Percentiles rank a stretch among this genome's conserved stretches.
These are phyloP conservation scores for Nicator chloris DNA, from an alignment of 2,113 vertebrate species.

Conservation along the genomic window DNA sequence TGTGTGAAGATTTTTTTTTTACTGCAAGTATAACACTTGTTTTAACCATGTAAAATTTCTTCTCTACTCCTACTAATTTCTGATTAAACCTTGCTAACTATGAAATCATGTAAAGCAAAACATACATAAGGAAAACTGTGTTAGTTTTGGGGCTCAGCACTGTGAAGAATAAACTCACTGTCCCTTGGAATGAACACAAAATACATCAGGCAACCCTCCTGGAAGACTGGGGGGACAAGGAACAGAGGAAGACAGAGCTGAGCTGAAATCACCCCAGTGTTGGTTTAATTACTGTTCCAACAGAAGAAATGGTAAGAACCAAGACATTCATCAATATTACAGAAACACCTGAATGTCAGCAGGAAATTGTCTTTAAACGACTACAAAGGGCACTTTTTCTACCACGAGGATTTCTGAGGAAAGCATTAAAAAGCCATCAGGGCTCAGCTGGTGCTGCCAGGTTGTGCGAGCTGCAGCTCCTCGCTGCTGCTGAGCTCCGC, in stretches of 20 bases:
- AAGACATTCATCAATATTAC: constrained; percentile 5
- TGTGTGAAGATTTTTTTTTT: background rate
- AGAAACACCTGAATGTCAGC: background rate
- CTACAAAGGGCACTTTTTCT: background rate
- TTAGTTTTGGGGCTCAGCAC: background rate
- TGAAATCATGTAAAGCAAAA: background rate
- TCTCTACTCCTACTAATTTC: background rate
- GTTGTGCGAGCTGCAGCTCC: background rate
- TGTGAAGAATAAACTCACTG: background rate
- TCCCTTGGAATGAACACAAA: background rate
- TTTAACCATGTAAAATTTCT: background rate
- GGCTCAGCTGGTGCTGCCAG: background rate
- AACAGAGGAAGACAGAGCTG: background rate
- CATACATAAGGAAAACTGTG: background rate
- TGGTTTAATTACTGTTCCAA: constrained; percentile 27
- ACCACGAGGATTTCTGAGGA: background rate
- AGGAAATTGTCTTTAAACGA: constrained; percentile 43
- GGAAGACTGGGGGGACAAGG: background rate
- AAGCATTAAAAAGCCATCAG: constrained; percentile 31
- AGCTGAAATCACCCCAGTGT: background rate
- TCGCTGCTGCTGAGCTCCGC: background rate
- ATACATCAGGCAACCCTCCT: background rate
- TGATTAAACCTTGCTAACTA: background rate
- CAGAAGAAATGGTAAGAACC: background rate
- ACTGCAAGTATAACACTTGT: background rate